Evolutionary conservation across 2,113 vertebrate genomes (phyloP).

Genomic region (Calonectris borealis): DNA sequence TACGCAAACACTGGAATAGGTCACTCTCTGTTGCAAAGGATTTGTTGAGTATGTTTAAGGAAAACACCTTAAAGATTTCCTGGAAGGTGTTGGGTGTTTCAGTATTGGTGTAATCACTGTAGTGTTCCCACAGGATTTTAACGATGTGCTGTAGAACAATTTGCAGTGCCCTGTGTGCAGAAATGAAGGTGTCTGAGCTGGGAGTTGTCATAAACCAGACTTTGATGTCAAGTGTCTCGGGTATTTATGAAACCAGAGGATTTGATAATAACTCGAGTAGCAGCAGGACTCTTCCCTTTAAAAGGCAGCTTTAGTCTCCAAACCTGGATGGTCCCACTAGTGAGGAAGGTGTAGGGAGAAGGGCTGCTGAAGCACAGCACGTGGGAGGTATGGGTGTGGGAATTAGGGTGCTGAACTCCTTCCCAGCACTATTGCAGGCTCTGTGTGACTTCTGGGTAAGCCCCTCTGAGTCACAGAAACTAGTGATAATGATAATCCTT

Average conservation of each 20-base stretch:
- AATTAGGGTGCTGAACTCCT: neutral
- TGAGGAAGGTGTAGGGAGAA: neutral
- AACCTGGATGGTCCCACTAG: neutral
- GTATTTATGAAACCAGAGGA: neutral
- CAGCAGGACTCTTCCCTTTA: neutral
- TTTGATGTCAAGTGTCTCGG: neutral
- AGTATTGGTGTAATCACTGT: slow-evolving; percentile 16
- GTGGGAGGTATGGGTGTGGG: neutral
- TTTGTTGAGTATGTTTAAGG: slow-evolving; percentile 37
- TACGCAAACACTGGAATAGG: neutral
- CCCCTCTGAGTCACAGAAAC: neutral
- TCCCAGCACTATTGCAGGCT: neutral
- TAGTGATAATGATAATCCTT: neutral
- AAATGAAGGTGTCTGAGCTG: neutral
- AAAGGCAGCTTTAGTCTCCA: neutral
- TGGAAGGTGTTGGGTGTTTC: slow-evolving; percentile 51
- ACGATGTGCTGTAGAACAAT: slow-evolving; percentile 41
- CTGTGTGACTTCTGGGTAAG: neutral
- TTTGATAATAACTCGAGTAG: neutral
- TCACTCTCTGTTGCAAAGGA: neutral
- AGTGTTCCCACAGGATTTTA: slow-evolving; percentile 32
- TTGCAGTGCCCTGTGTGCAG: slow-evolving; percentile 21
- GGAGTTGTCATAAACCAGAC: neutral
- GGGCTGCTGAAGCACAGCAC: neutral
- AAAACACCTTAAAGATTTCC: slow-evolving; percentile 62